Conservation (phyloP, 2,888 invertebrate species). For the Endomychus coccineus region DNA sequence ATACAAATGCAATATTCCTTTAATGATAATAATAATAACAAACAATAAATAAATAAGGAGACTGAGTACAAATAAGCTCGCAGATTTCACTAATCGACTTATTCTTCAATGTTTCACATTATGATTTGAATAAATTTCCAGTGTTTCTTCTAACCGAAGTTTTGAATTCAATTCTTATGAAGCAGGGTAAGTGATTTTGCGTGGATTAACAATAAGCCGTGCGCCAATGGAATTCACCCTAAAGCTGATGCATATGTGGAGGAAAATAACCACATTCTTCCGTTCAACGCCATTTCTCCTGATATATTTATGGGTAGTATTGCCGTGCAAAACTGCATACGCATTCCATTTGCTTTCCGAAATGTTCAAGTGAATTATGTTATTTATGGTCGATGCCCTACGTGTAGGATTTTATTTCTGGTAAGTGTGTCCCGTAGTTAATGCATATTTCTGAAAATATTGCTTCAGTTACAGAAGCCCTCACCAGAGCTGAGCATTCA, state of each 20-base stretch:
- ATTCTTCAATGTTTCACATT: no score
- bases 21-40: no score
- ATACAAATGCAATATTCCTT: no score
- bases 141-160: no score
- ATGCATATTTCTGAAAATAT: conserved; percentile 13
- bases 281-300: conserved; percentile 29
- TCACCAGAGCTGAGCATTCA: conserved; percentile 26
- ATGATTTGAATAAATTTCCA: no score
- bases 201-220: no score
- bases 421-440: conserved; percentile 28
- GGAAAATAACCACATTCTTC: conserved; percentile 35
- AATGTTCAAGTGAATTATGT: conserved; percentile 32
- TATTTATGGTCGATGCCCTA: conserved; percentile 33
- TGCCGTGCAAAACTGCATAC: conserved; percentile 29
- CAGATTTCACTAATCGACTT: no score
- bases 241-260: conserved; percentile 29
- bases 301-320: conserved; percentile 32
- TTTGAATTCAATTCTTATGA: no score
- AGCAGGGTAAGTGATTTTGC: no score
- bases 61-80: no score
- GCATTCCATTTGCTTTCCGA: conserved; percentile 32
- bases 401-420: conserved; percentile 32
- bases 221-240: conserved; percentile 13
- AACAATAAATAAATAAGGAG: no score
- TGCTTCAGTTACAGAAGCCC: conserved; percentile 16